phyloP scores from a whole-genome alignment of 30 jellyfish, hydroid and myxozoan genomes.

The Aurelia sp. region DNA sequence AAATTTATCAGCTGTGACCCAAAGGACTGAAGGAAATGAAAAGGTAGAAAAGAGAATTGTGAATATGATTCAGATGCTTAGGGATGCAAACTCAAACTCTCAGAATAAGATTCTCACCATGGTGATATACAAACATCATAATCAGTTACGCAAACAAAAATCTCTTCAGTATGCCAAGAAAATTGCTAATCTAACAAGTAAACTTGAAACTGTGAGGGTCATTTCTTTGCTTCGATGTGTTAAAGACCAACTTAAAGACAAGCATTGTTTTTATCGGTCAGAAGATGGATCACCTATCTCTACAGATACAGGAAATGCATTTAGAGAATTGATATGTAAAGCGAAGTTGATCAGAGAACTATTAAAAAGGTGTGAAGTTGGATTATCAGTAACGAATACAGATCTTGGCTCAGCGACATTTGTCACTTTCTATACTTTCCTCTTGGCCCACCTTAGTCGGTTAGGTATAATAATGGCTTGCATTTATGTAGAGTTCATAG shows the following conservation, averaged over 20 bases:
- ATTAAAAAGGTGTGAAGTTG: slow-evolving; percentile 7
- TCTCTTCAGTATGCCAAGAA: slow-evolving; percentile 37
- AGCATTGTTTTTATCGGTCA: too few relatives aligned
- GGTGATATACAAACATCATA: slow-evolving; percentile 36
- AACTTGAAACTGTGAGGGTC: too few relatives aligned
- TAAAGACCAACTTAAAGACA: too few relatives aligned
- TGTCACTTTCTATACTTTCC: slow-evolving; percentile 4
- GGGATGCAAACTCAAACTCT: neutral
- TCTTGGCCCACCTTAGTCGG: slow-evolving; percentile 14
- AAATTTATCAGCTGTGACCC: too few relatives aligned
- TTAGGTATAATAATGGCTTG: too few relatives aligned
- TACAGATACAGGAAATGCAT: neutral
- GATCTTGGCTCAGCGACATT: slow-evolving; percentile 17
- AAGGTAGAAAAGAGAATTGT: too few relatives aligned
- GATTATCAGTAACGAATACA: neutral
- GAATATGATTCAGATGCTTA: too few relatives aligned
- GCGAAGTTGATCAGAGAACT: neutral
- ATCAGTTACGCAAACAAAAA: slow-evolving; percentile 42
- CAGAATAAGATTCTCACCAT: neutral
- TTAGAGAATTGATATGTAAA: neutral
- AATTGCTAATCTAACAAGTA: neutral
- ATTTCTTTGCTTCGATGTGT: too few relatives aligned
- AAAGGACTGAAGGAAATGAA: too few relatives aligned
- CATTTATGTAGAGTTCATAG: too few relatives aligned
- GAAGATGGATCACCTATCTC: neutral